Percentiles rank a stretch among this genome's conserved stretches.
phyloP scores from a whole-genome alignment of 2,797 vertebrate species.

The Borostomias antarcticus region DNA sequence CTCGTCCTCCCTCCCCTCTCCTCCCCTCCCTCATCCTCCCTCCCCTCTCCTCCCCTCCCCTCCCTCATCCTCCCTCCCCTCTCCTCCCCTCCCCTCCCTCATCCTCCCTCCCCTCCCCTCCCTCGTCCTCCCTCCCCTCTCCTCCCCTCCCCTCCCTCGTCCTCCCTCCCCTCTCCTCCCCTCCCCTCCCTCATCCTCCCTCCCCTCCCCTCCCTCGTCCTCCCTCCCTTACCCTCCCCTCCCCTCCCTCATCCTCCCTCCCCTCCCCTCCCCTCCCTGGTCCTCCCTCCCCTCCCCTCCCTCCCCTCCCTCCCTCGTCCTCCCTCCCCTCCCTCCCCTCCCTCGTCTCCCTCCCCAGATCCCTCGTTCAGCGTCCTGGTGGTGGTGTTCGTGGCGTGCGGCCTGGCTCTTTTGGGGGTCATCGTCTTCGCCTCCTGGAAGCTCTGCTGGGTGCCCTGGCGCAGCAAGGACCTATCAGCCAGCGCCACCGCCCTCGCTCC shows the following conservation, averaged over 20 bases:
- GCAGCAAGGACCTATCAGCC: constrained; percentile 74
- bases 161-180: not conserved
- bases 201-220: too few species aligned
- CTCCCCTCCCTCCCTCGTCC: not conserved
- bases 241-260: too few species aligned
- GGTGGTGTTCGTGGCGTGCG: constrained; percentile 80
- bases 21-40: too few species aligned
- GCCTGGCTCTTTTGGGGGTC: constrained; percentile 82
- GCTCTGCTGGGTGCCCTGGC: constrained; percentile 85
- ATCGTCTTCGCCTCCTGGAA: constrained; percentile 87
- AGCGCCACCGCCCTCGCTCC: constrained; percentile 56
- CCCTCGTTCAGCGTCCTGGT: constrained; percentile 82
- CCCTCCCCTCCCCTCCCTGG: too few species aligned
- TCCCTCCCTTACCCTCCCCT: too few species aligned
- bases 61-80: too few species aligned
- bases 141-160: not conserved
- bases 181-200: too few species aligned
- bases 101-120: too few species aligned
- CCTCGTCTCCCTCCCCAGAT: constrained; percentile 56
- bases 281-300: too few species aligned
- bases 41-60: too few species aligned
- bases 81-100: too few species aligned
- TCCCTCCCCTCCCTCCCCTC: not conserved
- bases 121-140: not conserved
- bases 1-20: too few species aligned